phyloP scores from a whole-genome alignment of 2,888 invertebrate genomes.

The Cantharis nigra region DNA sequence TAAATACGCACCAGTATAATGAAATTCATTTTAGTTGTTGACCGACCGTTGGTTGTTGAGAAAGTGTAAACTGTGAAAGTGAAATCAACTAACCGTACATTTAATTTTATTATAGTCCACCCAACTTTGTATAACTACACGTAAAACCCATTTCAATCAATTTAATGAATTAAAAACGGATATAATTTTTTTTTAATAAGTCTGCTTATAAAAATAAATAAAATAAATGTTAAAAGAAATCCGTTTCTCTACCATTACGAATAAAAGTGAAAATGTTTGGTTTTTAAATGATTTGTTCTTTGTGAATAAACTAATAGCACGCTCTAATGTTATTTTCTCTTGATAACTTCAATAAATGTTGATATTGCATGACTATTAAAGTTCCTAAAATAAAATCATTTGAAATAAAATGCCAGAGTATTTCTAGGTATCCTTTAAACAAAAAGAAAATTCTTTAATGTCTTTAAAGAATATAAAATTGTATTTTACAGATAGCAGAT shows the following conservation, averaged over 20 bases:
- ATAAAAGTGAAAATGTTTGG: background rate
- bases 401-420: background rate
- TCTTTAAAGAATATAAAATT: background rate
- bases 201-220: background rate
- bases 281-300: background rate
- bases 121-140: background rate
- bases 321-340: background rate
- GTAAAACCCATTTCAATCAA: background rate
- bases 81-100: slow-evolving; percentile 4
- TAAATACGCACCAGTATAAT: slow-evolving; percentile 19
- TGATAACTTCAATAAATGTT: background rate
- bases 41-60: slow-evolving; percentile 21
- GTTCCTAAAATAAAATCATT: background rate
- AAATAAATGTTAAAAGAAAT: background rate
- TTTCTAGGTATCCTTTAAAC: background rate
- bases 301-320: background rate
- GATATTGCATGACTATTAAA: background rate
- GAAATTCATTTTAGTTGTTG: slow-evolving; percentile 30
- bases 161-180: background rate
- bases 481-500: background rate
- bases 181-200: background rate
- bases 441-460: background rate
- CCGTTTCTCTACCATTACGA: background rate
- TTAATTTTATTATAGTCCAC: background rate
- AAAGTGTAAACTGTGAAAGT: slow-evolving; percentile 22